Evolutionary conservation across 2,113 vertebrate genomes (phyloP), one percentile per base, ranked within the genome.

Genomic region (Xiphorhynchus elegans): DNA sequence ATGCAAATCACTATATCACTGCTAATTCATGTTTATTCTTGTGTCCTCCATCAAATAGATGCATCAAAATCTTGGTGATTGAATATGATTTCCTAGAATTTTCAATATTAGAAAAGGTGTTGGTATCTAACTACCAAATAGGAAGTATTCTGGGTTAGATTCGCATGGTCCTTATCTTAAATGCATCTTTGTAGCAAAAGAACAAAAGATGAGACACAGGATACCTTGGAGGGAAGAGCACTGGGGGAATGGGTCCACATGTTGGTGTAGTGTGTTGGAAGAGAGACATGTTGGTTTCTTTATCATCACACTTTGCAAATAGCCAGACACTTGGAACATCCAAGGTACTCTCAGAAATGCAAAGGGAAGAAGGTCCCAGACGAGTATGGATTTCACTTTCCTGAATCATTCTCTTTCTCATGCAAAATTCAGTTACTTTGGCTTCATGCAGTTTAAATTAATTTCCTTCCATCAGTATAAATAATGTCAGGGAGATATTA

Each of bases 391-490:
- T 86, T 92, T 74, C 4, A 6, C 25, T 62, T 72, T 66, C 42
- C 10, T 21, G 0, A 9, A 44, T 56, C 47, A n/a, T 81, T 58
- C 55, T 77, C 35, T 46, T 79, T 9, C 92, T 87, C 80, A 81
- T 87, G 89, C 16, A 96, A 84, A 80, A 88, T 88, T 94, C 78
- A 94, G 58, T 56, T 73, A 23, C 67, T 88, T 92, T 86, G 47
- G 75, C 83, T 83, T 88, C 49, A 25, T 35, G 40, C 33, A 68
- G 75, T 85, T 92, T 52, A 76, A 90, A 95, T 93, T 70, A 53
- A 87, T 94, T 90, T 76, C 35, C 58, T 85, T 79, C 91, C 72
- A 90, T 64, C 40, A 26, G 29, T 73, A 76, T 68, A 87, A 93
- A 93, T 87, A 92, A 88, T 64, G 49, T 21, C 85, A 64, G 33